phyloP scores from a whole-genome alignment of 2,888 invertebrate genomes.

The Chesias legatella region DNA sequence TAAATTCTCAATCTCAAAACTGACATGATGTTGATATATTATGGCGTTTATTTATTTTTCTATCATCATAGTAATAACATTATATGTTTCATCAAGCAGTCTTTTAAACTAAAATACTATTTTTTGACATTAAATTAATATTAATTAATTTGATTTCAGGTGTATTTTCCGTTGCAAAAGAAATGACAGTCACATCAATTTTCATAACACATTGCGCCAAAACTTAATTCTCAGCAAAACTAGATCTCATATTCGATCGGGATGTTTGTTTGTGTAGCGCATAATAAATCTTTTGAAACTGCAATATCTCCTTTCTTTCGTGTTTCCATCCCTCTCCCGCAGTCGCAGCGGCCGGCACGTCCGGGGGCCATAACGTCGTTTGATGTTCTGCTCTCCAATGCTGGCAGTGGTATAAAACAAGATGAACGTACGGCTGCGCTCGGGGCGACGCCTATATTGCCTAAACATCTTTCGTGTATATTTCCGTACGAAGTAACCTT shows the following conservation, averaged over 20 bases:
- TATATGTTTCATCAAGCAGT: no score
- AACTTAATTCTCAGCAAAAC: slow-evolving; percentile 29
- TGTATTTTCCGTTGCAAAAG: no score
- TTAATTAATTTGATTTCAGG: no score
- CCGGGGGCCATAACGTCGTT: slow-evolving; percentile 77
- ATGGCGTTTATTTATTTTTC: no score
- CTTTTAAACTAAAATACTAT: no score
- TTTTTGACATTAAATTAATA: no score
- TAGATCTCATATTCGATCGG: slow-evolving; percentile 43
- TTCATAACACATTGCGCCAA: slow-evolving; percentile 41
- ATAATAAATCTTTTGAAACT: slow-evolving; percentile 71
- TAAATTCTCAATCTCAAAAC: no score
- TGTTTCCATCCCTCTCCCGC: slow-evolving; percentile 56
- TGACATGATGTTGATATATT: no score
- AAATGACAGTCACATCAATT: slow-evolving; percentile 28
- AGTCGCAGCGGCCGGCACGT: slow-evolving; percentile 66
- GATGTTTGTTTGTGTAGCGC: slow-evolving; percentile 65
- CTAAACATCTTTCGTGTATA: slow-evolving; percentile 78
- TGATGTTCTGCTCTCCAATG: slow-evolving; percentile 81
- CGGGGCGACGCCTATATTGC: slow-evolving; percentile 78
- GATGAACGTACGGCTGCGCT: slow-evolving; percentile 75
- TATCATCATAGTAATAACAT: no score
- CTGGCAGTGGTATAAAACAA: slow-evolving; percentile 72
- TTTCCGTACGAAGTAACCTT: slow-evolving; percentile 65
- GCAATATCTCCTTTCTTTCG: slow-evolving; percentile 59